Percentiles rank a stretch among this genome's conserved stretches.
These are phyloP conservation scores for Pedicia rivosa DNA, from an alignment of 2,888 invertebrate species.

Conservation along the genomic window DNA sequence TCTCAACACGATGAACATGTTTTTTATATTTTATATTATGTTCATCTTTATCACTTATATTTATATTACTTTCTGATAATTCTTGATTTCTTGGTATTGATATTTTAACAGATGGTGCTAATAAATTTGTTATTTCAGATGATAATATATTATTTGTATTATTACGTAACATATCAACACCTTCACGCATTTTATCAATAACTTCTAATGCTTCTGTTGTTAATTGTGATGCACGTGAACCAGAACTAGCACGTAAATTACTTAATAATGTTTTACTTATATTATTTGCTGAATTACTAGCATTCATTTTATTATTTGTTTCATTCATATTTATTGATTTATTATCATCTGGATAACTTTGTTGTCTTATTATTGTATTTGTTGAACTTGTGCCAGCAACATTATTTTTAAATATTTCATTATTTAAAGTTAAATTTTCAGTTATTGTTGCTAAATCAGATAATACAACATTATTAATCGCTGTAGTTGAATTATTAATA, in stretches of 20 bases:
- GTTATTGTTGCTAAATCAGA: conserved; percentile 74
- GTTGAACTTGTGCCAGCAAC: conserved; percentile 12
- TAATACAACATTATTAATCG: conserved; percentile 35
- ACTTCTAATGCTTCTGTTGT: conserved; percentile 41
- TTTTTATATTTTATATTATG: not conserved
- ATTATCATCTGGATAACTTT: conserved; percentile 40
- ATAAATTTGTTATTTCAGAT: conserved; percentile 37
- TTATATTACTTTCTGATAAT: conserved; percentile 7
- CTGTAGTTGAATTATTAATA: conserved; percentile 52
- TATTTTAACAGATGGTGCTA: conserved; percentile 32
- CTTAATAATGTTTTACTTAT: conserved; percentile 26
- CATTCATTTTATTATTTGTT: conserved; percentile 27
- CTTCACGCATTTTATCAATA: conserved; percentile 48
- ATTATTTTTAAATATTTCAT: conserved; percentile 23
- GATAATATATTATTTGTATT: conserved; percentile 65
- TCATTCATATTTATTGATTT: conserved; percentile 29
- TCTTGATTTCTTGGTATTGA: conserved; percentile 27
- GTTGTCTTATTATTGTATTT: conserved; percentile 23
- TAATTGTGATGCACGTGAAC: conserved; percentile 21
- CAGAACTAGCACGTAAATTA: conserved; percentile 19
- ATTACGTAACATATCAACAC: conserved; percentile 56
- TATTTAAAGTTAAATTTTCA: conserved; percentile 57
- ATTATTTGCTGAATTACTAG: conserved; percentile 25
- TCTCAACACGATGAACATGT: conserved; percentile 14
- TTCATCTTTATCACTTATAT: not conserved